Evolutionary conservation across 2,888 invertebrate genomes (phyloP).

Genomic region (Eristalinus sepulchralis): DNA sequence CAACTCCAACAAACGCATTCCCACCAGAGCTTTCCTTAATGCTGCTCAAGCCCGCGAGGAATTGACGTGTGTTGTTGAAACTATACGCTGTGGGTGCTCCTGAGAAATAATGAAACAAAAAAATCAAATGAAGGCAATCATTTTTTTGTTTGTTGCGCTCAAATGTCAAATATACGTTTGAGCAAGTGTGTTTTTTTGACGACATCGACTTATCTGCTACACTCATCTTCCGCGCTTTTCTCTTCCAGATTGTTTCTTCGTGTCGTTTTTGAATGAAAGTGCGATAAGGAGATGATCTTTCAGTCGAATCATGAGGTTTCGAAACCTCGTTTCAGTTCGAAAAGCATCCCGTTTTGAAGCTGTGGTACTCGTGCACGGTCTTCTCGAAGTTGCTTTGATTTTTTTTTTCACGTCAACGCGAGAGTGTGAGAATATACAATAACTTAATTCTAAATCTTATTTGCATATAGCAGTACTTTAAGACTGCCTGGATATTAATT

Average conservation of each 20-base stretch:
- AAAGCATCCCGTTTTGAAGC: conserved; percentile 13
- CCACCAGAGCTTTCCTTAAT: conserved; percentile 80
- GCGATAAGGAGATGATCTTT: conserved; percentile 56
- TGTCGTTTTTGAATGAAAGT: conserved; percentile 16
- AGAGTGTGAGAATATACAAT: neutral
- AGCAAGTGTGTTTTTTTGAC: neutral
- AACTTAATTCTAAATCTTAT: neutral
- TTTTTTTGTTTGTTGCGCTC: neutral
- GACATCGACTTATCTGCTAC: conserved; percentile 10
- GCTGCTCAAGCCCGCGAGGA: conserved; percentile 79
- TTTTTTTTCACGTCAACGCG: neutral
- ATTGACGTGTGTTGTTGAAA: conserved; percentile 80
- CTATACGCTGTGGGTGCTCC: conserved; percentile 79
- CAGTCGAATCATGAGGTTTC: conserved; percentile 2
- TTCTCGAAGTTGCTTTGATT: neutral
- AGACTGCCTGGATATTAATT: neutral
- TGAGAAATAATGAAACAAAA: conserved; percentile 57
- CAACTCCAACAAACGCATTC: conserved; percentile 83
- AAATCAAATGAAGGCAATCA: neutral
- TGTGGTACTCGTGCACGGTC: neutral
- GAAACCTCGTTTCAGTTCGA: conserved; percentile 16
- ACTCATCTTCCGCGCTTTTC: neutral
- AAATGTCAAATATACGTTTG: conserved; percentile 13
- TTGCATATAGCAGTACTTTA: conserved; percentile 22
- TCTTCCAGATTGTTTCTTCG: neutral